Base-by-base conservation (phyloP, 1,140 invertebrate genomes). In the Drosophila tristis region DNA sequence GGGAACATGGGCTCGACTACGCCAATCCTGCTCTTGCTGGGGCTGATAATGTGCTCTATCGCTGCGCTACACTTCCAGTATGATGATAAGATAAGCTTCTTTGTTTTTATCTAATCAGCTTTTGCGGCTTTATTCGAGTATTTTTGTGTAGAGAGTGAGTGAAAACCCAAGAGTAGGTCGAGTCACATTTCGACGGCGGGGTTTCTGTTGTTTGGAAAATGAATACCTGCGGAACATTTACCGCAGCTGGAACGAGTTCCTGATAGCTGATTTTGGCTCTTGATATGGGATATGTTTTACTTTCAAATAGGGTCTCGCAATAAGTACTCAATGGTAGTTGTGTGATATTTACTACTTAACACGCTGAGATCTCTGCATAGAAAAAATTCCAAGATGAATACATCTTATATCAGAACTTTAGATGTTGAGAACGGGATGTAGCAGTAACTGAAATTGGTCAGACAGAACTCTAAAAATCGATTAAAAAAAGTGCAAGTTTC, bases 11-110 rank as follows among this genome's bases (percentile, higher is more conserved):
- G 11, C 48, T 60, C 9, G 9, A 2, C 4, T 8, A 7, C 1
- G 6, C 15, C 8, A 2, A 0, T 0, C n/a, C 2, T 8, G 0
- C 4, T 15, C 2, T 11, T 29, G 16, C 13, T 44, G 5, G 4
- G 9, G 5, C 13, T 26, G 8, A 0, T 9, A 3, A 48, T 59
- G 45, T 50, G 35, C 67, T 7, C 9, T 7, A 0, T 2, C 5
- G n/a, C 2, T 48, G 48, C 64, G 31, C 58, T 57, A 8, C 13
- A 23, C 20, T 85, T 84, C 76, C 80, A 84, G n/a, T 55, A 23
- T 15, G 80, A 23, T 15, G 80, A 84, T 84, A 84, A 84, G 80
- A 84, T 84, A 84, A 64, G 39, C 15, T 44, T 26, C 45, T 48
- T 44, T 58, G 11, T 6, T 61, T 35, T 65, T 82, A 81, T 81